Evolutionary conservation across 2,113 vertebrate species (phyloP).

Genomic region (Galemys pyrenaicus): DNA sequence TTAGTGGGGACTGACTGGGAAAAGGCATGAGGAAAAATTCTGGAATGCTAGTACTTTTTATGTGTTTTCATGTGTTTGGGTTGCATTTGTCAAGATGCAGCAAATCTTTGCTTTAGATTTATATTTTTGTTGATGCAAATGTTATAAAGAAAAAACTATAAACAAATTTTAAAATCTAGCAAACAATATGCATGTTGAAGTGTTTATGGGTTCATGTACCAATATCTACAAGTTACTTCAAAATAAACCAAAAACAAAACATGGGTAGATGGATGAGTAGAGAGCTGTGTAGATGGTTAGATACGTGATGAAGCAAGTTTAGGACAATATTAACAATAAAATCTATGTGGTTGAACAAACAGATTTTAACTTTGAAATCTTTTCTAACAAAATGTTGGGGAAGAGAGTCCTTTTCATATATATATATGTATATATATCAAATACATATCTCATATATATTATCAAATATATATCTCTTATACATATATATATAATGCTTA

Average conservation of each 20-base stretch:
- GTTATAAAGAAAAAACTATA: neutral
- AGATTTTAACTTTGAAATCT: constrained; percentile 40
- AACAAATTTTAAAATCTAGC: constrained; percentile 40
- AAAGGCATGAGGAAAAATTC: neutral
- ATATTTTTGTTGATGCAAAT: neutral
- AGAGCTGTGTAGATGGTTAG: neutral
- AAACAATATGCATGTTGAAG: neutral
- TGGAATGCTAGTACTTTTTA: neutral
- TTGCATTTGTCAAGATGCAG: neutral
- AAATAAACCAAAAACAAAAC: constrained; percentile 9
- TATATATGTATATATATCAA: neutral
- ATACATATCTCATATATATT: no score
- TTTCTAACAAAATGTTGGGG: constrained; percentile 41
- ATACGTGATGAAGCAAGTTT: neutral
- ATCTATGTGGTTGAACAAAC: neutral
- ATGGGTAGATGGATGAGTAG: neutral
- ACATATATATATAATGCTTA: neutral
- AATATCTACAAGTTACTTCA: constrained; percentile 15
- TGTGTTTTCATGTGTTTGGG: neutral
- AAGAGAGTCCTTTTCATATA: neutral
- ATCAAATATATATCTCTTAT: no score
- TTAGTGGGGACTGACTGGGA: neutral
- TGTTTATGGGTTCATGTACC: neutral
- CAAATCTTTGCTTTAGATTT: neutral
- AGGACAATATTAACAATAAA: neutral